Base-by-base conservation (phyloP, 37 sponge, comb jelly and placozoan genomes). In the Spongilla lacustris region DNA sequence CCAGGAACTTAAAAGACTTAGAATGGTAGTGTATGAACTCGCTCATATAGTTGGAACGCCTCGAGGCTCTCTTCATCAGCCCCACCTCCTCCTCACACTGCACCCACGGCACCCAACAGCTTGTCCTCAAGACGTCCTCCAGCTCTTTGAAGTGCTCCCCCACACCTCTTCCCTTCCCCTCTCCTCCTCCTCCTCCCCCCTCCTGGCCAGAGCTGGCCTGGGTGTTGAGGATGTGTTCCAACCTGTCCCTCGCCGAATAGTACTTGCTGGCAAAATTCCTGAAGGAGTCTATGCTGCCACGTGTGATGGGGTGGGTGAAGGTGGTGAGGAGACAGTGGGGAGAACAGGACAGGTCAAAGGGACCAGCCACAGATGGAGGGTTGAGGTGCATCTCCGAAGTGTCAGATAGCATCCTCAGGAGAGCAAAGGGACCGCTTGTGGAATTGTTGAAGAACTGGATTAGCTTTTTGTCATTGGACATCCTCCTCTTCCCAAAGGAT, bases 251-350 rank as follows among this genome's bases (percentile, higher is more conserved):
- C 0, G 77, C 68, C 21, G 68, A 50, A 35, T 78, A 24, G 82
- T 86, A 82, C 10, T 67, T 36, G 28, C 76, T 83, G 9, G 29
- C 23, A 67, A 86, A 85, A 19, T 25, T 11, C 28, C 48, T 85
- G 76, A 31, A 81, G 21, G 41, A 23, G 33, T 14, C 32, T 13
- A 90, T 67, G 67, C 70, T 12, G 23, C 23, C 27, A 2, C 32
- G n/a, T 24, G 21, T 36, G 4, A 85, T 41, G 8, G 29, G 77
- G 67, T 76, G 82, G 0, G 66, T 26, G 30, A 72, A 77, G 26
- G 30, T 49, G 2, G 91, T 81, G 82, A 85, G 91, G 30, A 86
- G 83, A 36, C 58, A 77, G 86, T 90, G 91, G 22, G 91, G 91
- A 34, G 91, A 90, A 24, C 27, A 35, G 50, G 33, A 36, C 66